Percentiles rank a stretch among this genome's conserved stretches.
Evolutionary conservation across 2,797 vertebrate species (phyloP).

Genomic region (Anolis apletophallus): DNA sequence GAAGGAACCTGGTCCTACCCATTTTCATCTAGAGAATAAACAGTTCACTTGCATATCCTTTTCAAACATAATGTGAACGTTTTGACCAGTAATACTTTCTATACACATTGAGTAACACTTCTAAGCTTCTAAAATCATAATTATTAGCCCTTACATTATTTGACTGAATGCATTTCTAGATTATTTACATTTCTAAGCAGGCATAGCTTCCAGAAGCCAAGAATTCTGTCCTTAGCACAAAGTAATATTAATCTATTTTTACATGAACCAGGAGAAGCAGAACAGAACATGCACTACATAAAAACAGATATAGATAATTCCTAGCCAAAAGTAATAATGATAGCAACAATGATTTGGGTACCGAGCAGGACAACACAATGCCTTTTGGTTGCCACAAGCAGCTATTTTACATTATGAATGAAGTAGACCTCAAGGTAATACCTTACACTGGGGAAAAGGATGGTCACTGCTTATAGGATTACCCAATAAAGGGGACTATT

Average conservation of each 20-base stretch:
- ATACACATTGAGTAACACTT: conserved; percentile 45
- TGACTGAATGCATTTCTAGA: conserved; percentile 28
- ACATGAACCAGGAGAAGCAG: conserved; percentile 48
- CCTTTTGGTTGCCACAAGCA: neutral
- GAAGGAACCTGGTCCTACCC: conserved; percentile 43
- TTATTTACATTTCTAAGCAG: conserved; percentile 41
- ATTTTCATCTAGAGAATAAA: conserved; percentile 30
- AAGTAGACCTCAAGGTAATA: neutral
- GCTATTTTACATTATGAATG: neutral
- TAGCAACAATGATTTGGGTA: neutral
- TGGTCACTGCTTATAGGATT: neutral
- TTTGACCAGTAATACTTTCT: conserved; percentile 27
- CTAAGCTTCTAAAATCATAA: conserved; percentile 53
- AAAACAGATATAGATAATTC: conserved; percentile 25
- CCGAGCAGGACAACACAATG: neutral
- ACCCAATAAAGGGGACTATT: too few relatives aligned
- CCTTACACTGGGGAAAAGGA: neutral
- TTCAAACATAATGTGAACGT: conserved; percentile 47
- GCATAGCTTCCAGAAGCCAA: conserved; percentile 55
- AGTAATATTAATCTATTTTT: conserved; percentile 45
- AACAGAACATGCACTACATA: neutral
- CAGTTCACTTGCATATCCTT: conserved; percentile 42
- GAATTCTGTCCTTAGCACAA: conserved; percentile 11
- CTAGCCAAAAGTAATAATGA: neutral
- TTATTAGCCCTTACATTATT: conserved; percentile 38